These are phyloP conservation scores for Mustela lutreola DNA, from an alignment of 2,113 vertebrate species.

Conservation along the genomic window DNA sequence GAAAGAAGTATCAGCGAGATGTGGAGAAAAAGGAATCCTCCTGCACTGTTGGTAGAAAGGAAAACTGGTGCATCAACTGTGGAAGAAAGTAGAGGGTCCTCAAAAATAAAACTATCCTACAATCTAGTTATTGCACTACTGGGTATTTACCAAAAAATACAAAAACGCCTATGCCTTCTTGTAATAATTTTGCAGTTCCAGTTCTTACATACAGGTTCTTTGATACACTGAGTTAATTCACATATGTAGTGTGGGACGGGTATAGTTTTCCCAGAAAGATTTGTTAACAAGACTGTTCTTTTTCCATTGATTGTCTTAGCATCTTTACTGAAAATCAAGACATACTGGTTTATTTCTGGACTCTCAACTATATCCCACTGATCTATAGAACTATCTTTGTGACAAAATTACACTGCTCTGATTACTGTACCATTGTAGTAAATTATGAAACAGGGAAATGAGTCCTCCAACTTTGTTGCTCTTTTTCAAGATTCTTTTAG, in stretches of 20 bases:
- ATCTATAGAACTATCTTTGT: not conserved
- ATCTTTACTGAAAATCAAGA: not conserved
- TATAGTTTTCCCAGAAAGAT: not conserved
- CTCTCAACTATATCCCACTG: not conserved
- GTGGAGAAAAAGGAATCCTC: not conserved
- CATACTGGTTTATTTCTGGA: not conserved
- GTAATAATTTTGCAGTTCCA: not conserved
- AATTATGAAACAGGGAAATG: not conserved
- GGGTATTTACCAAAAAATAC: not conserved
- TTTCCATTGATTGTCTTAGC: not conserved
- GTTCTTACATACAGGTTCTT: not conserved
- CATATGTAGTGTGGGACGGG: not conserved
- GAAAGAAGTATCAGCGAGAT: not conserved
- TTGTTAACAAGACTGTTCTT: constrained; percentile 1
- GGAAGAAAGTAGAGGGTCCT: not conserved
- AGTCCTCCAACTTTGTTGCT: not conserved
- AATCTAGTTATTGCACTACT: not conserved
- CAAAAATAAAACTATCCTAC: not conserved
- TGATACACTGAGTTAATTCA: not conserved
- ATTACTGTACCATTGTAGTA: not conserved
- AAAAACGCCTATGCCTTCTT: not conserved
- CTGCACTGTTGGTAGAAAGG: not conserved
- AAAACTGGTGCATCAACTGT: not conserved
- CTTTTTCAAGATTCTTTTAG: not conserved
- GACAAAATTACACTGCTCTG: not conserved